A percentile compares a stretch with the other conserved stretches of the same genome.
phyloP scores from a whole-genome alignment of 2,113 vertebrate genomes.

The Pteropus alecto region DNA sequence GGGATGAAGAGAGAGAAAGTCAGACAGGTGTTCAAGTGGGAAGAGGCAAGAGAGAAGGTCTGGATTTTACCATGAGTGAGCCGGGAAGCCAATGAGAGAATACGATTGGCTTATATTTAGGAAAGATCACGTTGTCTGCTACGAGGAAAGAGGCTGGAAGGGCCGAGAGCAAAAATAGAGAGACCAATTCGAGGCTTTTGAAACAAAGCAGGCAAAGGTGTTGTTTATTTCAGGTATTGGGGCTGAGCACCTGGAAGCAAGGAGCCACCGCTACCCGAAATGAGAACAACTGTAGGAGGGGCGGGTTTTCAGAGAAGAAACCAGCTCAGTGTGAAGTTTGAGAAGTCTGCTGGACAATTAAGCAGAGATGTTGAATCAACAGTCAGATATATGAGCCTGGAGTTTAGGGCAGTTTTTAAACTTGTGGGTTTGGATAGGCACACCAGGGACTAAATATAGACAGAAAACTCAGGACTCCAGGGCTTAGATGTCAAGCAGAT shows the following conservation, averaged over 20 bases:
- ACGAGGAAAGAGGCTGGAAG: background rate
- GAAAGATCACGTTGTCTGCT: background rate
- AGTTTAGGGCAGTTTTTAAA: background rate
- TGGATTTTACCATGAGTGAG: background rate
- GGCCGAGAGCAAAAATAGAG: background rate
- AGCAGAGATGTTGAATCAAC: background rate
- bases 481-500: background rate
- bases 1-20: background rate
- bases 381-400: background rate
- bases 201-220: background rate
- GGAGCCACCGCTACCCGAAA: background rate
- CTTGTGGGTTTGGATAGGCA: background rate
- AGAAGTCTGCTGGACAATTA: background rate
- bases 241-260: background rate
- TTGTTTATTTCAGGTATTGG: background rate
- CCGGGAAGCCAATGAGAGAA: background rate
- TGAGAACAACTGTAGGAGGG: background rate
- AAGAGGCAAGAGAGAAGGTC: background rate
- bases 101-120: background rate
- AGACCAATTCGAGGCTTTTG: background rate
- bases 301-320: background rate
- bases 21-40: background rate
- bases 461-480: background rate
- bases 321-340: background rate
- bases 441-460: background rate